A percentile compares a stretch with the other conserved stretches of the same genome.
Conservation (phyloP, 2,113 vertebrate genomes). For the Otolemur garnettii region DNA sequence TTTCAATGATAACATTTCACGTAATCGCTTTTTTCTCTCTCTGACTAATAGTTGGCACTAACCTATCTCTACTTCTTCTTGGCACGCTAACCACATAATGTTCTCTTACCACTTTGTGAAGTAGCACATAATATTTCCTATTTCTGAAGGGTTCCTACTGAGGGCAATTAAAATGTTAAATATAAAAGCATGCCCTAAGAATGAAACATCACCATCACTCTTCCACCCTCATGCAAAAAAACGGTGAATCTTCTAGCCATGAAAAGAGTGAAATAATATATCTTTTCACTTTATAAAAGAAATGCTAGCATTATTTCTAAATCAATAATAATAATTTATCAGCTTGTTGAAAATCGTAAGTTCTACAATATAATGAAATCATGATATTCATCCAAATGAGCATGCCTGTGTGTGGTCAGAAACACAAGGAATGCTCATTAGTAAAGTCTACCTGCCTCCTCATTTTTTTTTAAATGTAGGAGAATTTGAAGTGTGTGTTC, state of each 20-base stretch:
- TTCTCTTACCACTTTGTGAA: neutral
- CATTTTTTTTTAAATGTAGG: neutral
- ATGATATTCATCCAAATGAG: neutral
- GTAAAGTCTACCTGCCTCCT: neutral
- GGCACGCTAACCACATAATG: accelerated
- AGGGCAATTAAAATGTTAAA: neutral
- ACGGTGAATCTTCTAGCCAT: neutral
- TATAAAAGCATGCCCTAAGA: neutral
- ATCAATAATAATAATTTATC: neutral
- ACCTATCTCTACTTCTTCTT: neutral
- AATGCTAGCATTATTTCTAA: neutral
- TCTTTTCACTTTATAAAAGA: neutral
- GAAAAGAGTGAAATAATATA: neutral
- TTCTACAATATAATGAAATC: neutral
- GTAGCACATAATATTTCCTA: neutral
- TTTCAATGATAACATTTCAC: neutral
- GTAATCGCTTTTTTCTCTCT: neutral
- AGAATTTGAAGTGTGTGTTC: conserved; percentile 3
- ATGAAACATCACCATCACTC: neutral
- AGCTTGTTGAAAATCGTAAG: neutral
- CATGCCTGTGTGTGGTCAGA: neutral
- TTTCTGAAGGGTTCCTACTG: neutral
- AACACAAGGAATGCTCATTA: neutral
- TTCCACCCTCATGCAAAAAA: neutral
- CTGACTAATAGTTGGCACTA: neutral